Base-by-base conservation (phyloP, 1,140 invertebrate species). In the Drosophila nannoptera region DNA sequence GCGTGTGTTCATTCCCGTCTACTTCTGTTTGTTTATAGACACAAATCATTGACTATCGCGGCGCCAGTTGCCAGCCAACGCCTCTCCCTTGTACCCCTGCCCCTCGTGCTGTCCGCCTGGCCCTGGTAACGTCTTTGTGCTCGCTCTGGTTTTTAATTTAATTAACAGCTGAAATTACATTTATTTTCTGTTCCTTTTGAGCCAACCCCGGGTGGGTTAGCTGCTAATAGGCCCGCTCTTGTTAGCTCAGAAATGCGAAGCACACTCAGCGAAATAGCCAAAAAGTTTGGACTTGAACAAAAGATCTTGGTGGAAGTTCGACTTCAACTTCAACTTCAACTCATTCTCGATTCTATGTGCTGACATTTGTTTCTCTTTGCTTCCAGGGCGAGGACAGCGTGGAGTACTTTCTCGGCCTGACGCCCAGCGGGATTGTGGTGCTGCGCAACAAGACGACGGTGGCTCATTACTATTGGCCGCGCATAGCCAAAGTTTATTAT, bases 381-480 rank as follows among this genome's bases (percentile, higher is more conserved):
- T 52, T 52, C 2, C 91, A 98, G 97, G 97, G 98, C 53, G 97
- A 98, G 92, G 98, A 99, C 91, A 97, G 96, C 73, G 96, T 97
- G 54, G 96, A 98, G 87, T 99, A 99, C 91, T 97, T 96, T 90
- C 92, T 99, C 77, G 98, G 98, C 33, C 91, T 99, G 73, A 99
- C 98, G 50, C 98, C 98, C 56, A 98, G 97, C 88, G 98, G 98
- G 58, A 96, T 99, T 87, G 95, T 99, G 78, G 95, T 99, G 45
- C 93, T 99, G 84, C 94, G 98, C 76, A 98, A 97, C 88, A 95
- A 96, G 90, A 96, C 94, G 89, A 99, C 98, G 91, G 98, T 99
- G 76, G 98, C 98, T 73, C 97, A 99, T 90, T 99, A 99, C 91
- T 99, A 98, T 90, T 99, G 98, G 98, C 97, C 97, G 48, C 94